A percentile compares a stretch with the other conserved stretches of the same genome.
phyloP scores from a whole-genome alignment of 2,113 vertebrate species.

The Verasper variegatus region DNA sequence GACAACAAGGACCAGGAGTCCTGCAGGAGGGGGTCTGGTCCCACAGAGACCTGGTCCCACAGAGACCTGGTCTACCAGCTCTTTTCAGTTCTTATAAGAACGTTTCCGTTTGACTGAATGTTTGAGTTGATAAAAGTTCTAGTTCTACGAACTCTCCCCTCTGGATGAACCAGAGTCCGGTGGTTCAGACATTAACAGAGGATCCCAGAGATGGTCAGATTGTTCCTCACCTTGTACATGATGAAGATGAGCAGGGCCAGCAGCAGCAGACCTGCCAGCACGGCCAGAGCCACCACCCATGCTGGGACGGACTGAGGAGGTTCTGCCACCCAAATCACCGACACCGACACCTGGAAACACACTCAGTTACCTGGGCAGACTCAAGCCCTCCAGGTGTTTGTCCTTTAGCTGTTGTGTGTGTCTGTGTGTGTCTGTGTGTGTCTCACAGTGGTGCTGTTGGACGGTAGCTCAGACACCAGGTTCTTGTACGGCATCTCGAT shows the following conservation, averaged over 20 bases:
- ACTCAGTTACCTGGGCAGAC: neutral
- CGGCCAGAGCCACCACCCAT: slow-evolving; percentile 95
- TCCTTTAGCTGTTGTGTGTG: neutral
- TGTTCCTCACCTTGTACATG: slow-evolving; percentile 92
- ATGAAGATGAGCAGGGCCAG: slow-evolving; percentile 95
- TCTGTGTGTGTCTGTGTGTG: neutral
- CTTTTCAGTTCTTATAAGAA: no score
- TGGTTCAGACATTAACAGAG: no score
- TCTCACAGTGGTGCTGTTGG: slow-evolving; percentile 91
- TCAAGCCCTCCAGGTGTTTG: no score
- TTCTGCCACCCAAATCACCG: slow-evolving; percentile 91
- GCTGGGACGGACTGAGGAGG: slow-evolving; percentile 86
- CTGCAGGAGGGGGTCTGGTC: no score
- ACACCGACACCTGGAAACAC: slow-evolving; percentile 86
- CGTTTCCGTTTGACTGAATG: no score
- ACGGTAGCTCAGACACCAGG: slow-evolving; percentile 86
- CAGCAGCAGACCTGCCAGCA: slow-evolving; percentile 92
- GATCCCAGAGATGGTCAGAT: neutral
- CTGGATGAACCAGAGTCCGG: no score
- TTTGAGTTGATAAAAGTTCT: no score
- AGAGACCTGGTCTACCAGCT: no score
- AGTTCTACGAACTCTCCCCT: no score
- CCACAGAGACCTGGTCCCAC: no score
- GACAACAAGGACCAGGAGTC: no score
- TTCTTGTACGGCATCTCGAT: slow-evolving; percentile 98